Base-by-base conservation (phyloP, 2,797 vertebrate genomes). In the Anguilla obscura region DNA sequence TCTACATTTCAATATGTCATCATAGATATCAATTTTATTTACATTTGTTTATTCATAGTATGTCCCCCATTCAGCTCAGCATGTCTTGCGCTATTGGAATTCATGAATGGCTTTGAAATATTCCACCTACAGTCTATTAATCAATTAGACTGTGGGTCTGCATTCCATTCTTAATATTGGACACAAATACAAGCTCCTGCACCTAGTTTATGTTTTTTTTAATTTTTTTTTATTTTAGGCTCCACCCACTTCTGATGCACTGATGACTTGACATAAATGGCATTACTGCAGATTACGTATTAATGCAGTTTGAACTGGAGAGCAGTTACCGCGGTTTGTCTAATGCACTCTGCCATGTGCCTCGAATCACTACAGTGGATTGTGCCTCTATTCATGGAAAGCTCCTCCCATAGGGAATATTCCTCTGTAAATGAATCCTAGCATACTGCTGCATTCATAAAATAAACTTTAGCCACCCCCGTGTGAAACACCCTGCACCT, bases 371-470 rank as follows among this genome's bases (percentile, higher is more conserved):
- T 12, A 30, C 87, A 74, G 56, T 27, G 27, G 52, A 87, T 71
- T 48, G 69, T 56, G 18, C 40, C 30, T 60, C 16, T 87, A 30
- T 69, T 84, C 63, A n/a, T 84, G 82, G 63, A 85, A 74, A 85
- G 79, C 30, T 36, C 54, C 40, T 71, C 60, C 79, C 87, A 69
- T 48, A 12, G 30, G 45, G 87, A 87, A 84, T 84, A 84, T 69
- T 69, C 63, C 60, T 58, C 2, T 24, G 58, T 50, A 85, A 88
- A 85, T 79, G 52, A 88, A 85, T n/a, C 66, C 66, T 76, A 40
- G 24, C 7, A 30, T 85, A 76, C 52, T 24, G 52, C 69, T 58
- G 87, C 40, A 52, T 88, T 76, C 50, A 45, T 52, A 33, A 85
- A 85, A 56, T 54, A 76, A 50, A 12, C 45, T 3, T 40, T 33